phyloP scores from a whole-genome alignment of 2,113 vertebrate species.

The Balaeniceps rex region DNA sequence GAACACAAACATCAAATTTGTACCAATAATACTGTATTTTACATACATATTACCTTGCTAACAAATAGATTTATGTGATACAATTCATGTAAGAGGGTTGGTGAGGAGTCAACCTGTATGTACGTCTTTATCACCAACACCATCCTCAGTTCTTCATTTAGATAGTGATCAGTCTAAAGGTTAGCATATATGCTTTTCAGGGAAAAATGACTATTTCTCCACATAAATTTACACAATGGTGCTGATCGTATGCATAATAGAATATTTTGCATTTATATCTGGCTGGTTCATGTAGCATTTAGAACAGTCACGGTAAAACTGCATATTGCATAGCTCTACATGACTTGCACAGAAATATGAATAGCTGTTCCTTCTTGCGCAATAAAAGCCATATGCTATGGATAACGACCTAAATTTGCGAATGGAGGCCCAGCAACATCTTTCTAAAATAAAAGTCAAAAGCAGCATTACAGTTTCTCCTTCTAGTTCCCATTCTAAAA shows the following conservation, averaged over 20 bases:
- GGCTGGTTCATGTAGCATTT: not conserved
- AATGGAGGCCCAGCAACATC: not conserved
- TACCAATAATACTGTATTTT: not conserved
- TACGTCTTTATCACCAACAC: not conserved
- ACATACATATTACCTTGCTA: not conserved
- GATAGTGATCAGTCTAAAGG: not conserved
- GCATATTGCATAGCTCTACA: not conserved
- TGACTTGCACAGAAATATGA: not conserved
- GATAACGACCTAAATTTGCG: not conserved
- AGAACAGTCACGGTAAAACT: not conserved
- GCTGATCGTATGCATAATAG: not conserved
- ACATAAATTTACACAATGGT: not conserved
- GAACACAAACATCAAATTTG: not conserved
- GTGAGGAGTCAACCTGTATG: not conserved
- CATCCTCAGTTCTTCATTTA: not conserved
- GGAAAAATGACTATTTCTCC: not conserved
- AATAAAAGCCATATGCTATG: not conserved
- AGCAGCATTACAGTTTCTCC: not conserved
- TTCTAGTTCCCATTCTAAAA: not conserved
- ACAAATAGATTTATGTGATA: not conserved
- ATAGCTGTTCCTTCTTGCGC: not conserved
- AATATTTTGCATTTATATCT: not conserved
- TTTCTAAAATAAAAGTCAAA: not conserved
- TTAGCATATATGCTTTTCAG: not conserved
- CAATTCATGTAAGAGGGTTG: not conserved